phyloP scores from a whole-genome alignment of 2,797 vertebrate genomes.

The Hydrolagus colliei region DNA sequence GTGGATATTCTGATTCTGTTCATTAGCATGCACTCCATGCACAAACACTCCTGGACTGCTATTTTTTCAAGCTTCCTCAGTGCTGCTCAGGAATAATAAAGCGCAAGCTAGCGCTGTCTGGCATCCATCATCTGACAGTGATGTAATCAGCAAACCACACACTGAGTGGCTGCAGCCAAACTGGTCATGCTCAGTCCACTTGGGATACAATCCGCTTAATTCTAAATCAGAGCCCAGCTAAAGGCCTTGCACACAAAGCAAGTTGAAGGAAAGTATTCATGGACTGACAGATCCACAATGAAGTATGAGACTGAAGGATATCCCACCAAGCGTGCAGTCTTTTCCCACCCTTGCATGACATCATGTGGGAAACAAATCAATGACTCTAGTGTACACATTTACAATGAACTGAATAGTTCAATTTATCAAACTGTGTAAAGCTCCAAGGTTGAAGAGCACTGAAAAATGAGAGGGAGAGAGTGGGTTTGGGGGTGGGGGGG shows the following conservation, averaged over 20 bases:
- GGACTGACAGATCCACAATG: conserved; percentile 58
- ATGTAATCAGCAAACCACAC: conserved; percentile 50
- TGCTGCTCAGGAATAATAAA: conserved; percentile 47
- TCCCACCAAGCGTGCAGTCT: conserved; percentile 31
- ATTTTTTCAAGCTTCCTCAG: conserved; percentile 61
- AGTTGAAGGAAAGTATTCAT: conserved; percentile 54
- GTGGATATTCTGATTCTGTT: not conserved
- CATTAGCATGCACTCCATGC: conserved; percentile 37
- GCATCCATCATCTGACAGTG: conserved; percentile 54
- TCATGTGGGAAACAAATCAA: conserved; percentile 38
- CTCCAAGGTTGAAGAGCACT: conserved; percentile 2
- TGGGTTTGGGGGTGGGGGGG: too few species aligned
- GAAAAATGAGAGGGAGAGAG: not conserved
- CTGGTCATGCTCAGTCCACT: conserved; percentile 66
- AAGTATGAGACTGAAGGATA: conserved; percentile 62
- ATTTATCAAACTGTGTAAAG: conserved; percentile 9
- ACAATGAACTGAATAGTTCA: conserved; percentile 32
- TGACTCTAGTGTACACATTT: conserved; percentile 18
- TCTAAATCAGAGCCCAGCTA: conserved; percentile 52
- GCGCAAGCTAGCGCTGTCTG: conserved; percentile 47
- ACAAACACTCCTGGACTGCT: conserved; percentile 44
- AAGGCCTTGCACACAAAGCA: conserved; percentile 50
- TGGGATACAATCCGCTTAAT: conserved; percentile 51
- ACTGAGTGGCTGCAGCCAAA: conserved; percentile 62
- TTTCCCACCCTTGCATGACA: conserved; percentile 36